Conservation (phyloP, 1,140 invertebrate species). For the Mactra quadrangularis region DNA sequence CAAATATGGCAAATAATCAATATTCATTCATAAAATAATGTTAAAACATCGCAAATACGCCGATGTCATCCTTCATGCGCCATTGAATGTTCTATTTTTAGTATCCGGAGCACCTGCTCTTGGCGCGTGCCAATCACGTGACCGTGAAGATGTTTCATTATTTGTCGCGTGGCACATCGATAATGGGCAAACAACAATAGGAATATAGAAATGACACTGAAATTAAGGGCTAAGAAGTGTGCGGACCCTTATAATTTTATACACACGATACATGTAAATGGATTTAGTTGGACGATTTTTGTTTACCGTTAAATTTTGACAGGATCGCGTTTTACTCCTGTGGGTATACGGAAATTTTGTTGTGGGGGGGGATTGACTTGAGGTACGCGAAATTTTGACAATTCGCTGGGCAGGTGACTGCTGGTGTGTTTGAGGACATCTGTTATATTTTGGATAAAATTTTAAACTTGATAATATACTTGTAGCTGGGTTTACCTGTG, state of each 20-base stretch:
- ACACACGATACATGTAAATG: constrained; percentile 16
- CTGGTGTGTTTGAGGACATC: background rate
- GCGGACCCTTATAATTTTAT: constrained; percentile 23
- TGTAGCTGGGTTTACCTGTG: background rate
- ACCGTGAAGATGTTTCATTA: constrained; percentile 62
- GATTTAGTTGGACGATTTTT: background rate
- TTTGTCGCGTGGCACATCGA: constrained; percentile 64
- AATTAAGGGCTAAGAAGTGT: constrained; percentile 11
- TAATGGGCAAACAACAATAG: constrained; percentile 34
- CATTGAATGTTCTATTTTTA: constrained; percentile 33
- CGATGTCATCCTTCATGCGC: constrained; percentile 46
- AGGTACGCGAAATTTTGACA: constrained; percentile 26
- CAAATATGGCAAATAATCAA: constrained; percentile 59
- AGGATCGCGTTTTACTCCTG: background rate
- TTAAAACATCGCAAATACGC: constrained; percentile 25
- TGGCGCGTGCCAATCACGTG: constrained; percentile 58
- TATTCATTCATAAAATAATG: constrained; percentile 25
- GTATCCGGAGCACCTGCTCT: constrained; percentile 45
- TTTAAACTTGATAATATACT: background rate
- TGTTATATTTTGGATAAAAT: background rate
- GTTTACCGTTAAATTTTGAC: constrained; percentile 37
- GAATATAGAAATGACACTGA: constrained; percentile 50
- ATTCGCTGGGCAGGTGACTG: constrained; percentile 11
- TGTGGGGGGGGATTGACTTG: background rate
- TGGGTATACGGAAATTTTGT: background rate